Conservation (phyloP, 2,797 vertebrate species). For the Aselliscus stoliczkanus region DNA sequence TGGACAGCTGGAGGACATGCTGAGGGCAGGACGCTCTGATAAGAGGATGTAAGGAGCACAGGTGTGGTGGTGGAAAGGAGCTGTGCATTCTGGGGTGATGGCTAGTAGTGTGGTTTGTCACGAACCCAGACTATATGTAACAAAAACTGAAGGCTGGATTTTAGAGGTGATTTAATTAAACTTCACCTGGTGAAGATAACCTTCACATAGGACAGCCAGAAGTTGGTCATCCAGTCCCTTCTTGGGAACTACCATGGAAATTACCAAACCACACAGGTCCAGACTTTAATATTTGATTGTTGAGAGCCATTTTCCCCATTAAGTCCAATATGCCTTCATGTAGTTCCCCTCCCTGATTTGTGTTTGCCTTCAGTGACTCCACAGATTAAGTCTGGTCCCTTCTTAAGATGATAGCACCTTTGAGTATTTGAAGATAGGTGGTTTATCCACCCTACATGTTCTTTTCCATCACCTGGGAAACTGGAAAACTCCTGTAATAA, state of each 20-base stretch:
- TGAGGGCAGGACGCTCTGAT: not conserved
- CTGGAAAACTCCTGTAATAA: not conserved
- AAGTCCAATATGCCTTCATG: not conserved
- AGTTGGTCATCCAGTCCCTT: not conserved
- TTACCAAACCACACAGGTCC: not conserved
- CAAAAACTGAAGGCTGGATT: not conserved
- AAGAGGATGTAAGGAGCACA: accelerated
- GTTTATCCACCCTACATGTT: not conserved
- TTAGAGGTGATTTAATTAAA: not conserved
- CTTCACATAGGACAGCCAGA: not conserved
- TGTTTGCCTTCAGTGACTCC: not conserved
- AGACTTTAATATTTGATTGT: not conserved
- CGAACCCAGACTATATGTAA: not conserved
- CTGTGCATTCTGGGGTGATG: not conserved
- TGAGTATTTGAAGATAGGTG: not conserved
- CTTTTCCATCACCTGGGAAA: not conserved
- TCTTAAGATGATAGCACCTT: not conserved
- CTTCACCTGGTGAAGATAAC: not conserved
- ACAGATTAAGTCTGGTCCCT: not conserved
- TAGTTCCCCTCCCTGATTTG: not conserved
- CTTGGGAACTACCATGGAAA: not conserved
- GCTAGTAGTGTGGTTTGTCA: not conserved
- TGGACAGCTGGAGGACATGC: not conserved
- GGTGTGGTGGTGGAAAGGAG: not conserved
- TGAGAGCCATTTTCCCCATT: not conserved